Evolutionary conservation across 2,888 invertebrate species (phyloP), one percentile per base, ranked within the genome.

Genomic region (Cecidostiba fungosa): DNA sequence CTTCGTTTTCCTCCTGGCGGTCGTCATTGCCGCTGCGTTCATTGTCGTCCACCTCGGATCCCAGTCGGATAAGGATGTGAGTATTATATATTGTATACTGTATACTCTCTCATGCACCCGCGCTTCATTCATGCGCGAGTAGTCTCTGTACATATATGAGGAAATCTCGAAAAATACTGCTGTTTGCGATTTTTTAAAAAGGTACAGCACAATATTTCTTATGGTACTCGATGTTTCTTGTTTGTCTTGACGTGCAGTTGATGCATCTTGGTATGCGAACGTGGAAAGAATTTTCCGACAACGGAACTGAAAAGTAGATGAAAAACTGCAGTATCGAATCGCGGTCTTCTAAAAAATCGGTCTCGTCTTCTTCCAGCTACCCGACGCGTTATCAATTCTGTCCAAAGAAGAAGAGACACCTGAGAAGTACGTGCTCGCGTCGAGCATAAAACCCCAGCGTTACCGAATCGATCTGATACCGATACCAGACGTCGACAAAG

Each of bases 21-120:
- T 89, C 0, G 72, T 91, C 6, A 86, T 92, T 6, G 90, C 90
- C 8, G 91, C 90, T 0, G 92, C 91, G n/a, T 89, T 91, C 77
- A 89, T 92, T 50, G 92, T 91, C 19, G 91, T 90, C 79, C 90
- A 91, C 84, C 86, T 91, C 26, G 89, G 89, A n/a, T 89, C 91
- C 1, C 84, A 89, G n/a, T 89, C 90, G 0, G 88, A 88, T 23
- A 89, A 90, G 50, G 88, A 88, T 83, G 90, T 90, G 74, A 82
- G 85, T 81, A 84, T 84, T 77, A 14, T 12, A n/a, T n/a, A 3
- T 62, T 8, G 10, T 26, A 2, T 8, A 10, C 62, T 26, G 1
- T 23, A 10, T 62, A 36, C 5, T 0, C 10, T 62, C 23, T 23
- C 1, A 10, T n/a, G 4, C 10, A 8, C 5, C 0, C 1, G 23